Base-by-base conservation (phyloP, 1,140 invertebrate genomes). In the Drosophila littoralis region DNA sequence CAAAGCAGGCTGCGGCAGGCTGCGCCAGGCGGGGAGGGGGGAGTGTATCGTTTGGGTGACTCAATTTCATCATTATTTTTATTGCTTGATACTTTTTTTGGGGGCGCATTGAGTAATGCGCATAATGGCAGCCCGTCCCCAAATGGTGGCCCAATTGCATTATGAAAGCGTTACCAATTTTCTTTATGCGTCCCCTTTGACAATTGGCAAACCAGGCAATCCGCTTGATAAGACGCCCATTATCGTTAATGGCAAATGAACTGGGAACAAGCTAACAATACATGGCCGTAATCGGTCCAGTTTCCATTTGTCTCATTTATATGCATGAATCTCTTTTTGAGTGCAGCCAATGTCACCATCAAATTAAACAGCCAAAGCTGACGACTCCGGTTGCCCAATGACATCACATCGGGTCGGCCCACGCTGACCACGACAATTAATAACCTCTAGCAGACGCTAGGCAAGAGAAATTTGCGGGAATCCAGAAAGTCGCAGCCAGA, bases 111-210 rank as follows among this genome's bases (percentile, higher is more conserved):
- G 69, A 48, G 75, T 70, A 83, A 55, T 55, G 55, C 13, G 6
- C 33, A 36, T 10, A 7, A 35, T 52, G 50, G 50, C 50, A 7
- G 13, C 9, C 46, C 72, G 60, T 60, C 50, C 35, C 36, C 32
- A 51, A 40, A 38, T 15, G 42, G n/a, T 28, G 61, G 48, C 43
- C 69, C 75, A 59, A 52, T 67, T 60, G 58, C 74, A 70, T 85
- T 81, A 85, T 88, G 75, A 85, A 85, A 82, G 79, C 79, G 81
- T 88, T 78, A 86, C 81, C 72, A 86, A 85, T 85, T 69, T 67
- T 28, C 12, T 59, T 68, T 72, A 36, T 22, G 38, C 32, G 7
- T 9, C 40, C n/a, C 22, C 32, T 69, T 48, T 67, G 64, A 38
- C 48, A 74, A 74, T 73, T 72, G 60, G 51, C 52, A n/a, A 54